These are phyloP conservation scores for Adelges cooleyi DNA, from an alignment of 1,140 invertebrate genomes.

Conservation along the genomic window DNA sequence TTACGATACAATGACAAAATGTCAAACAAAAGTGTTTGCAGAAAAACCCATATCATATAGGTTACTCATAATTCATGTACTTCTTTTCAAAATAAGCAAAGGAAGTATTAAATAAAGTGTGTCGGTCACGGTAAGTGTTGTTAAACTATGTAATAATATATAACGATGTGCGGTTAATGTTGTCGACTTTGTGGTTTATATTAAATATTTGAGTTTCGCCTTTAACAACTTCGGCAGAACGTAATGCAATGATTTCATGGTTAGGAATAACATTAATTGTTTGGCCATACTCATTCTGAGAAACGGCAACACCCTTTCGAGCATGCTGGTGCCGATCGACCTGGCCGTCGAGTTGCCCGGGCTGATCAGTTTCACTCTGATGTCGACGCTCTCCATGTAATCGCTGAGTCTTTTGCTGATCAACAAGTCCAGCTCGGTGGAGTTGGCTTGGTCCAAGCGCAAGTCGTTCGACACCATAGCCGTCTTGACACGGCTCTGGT, in stretches of 20 bases:
- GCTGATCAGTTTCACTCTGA: background rate
- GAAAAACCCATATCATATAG: too few relatives aligned
- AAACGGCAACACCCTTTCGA: constrained; percentile 13
- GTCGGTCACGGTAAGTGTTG: too few relatives aligned
- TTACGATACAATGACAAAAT: too few relatives aligned
- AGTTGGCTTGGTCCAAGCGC: background rate
- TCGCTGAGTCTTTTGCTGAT: constrained; percentile 3
- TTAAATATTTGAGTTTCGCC: background rate
- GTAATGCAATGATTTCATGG: background rate
- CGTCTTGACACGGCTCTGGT: background rate
- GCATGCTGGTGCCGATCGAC: background rate
- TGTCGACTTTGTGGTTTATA: too few relatives aligned
- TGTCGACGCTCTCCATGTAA: constrained; percentile 5
- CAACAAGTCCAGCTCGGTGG: background rate
- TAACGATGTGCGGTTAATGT: background rate
- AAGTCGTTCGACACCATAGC: background rate
- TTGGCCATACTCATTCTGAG: constrained; percentile 13
- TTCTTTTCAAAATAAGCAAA: too few relatives aligned
- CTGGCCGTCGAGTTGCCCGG: background rate
- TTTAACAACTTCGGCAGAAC: background rate
- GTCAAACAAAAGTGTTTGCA: too few relatives aligned
- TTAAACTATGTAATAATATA: too few relatives aligned
- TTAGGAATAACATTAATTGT: constrained; percentile 1
- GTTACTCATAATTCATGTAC: too few relatives aligned
- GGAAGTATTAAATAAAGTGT: too few relatives aligned